Evolutionary conservation across 2,888 invertebrate genomes (phyloP), one percentile per base, ranked within the genome.

Genomic region (Epinotia nisella): DNA sequence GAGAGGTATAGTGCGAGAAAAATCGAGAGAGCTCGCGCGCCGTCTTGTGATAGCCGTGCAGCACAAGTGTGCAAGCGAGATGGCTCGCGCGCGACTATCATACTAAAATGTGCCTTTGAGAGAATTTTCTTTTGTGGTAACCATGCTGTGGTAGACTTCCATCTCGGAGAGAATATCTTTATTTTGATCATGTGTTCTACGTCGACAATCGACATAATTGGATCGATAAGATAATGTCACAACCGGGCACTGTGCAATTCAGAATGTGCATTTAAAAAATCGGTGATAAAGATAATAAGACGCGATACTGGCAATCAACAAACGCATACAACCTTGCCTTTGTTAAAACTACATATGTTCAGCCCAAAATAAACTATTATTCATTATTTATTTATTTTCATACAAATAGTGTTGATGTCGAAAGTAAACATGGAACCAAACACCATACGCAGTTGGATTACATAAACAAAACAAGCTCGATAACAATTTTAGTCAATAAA

Each of bases 391-490:
- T n/a, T n/a, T n/a, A n/a, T n/a, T n/a, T n/a, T n/a, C n/a, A n/a
- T n/a, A n/a, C 13, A 21, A 29, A 59, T 24, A 35, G n/a, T 49
- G 55, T 13, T 65, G 65, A 66, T 65, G 60, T 53, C 41, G 17
- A 65, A 71, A 71, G 24, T 29, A 17, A 66, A 71, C 24, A 41
- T 21, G 65, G 59, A 56, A 71, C 39, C 24, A 21, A 53, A 59
- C 51, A 64, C n/a, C 19, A 35, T n/a, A 39, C 39, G 41, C 55
- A 24, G 51, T 53, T 10, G 5, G 58, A 24, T 15, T 58, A 58
- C 24, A 29, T 49, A 49, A 49, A 49, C 49, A 49, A 49, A 35
- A 49, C 15, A 49, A 15, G 49, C 49, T 35, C 35, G 35, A 0
- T 35, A 35, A 35, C 35, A 35, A 35, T 35, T 35, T 35, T 49